Percentiles rank a stretch among this genome's conserved stretches.
phyloP scores from a whole-genome alignment of 2,888 invertebrate species.

The Pycnomerus fuliginosus region DNA sequence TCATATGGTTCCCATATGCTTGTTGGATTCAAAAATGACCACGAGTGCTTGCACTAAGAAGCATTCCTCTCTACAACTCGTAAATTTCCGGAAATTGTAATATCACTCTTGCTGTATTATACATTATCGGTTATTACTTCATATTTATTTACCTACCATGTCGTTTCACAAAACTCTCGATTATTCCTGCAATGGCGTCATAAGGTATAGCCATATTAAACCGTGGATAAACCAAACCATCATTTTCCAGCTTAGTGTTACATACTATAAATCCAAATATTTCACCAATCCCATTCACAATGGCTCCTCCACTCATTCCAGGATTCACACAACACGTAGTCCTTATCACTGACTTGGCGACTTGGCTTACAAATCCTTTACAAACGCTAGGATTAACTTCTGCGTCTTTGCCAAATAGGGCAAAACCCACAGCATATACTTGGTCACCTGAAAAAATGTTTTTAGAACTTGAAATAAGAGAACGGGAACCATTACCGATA shows the following conservation, averaged over 20 bases:
- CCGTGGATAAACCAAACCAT: constrained; percentile 59
- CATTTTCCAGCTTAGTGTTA: constrained; percentile 53
- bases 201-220: constrained; percentile 64
- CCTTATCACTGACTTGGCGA: constrained; percentile 59
- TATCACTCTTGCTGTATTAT: too few relatives aligned
- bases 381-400: constrained; percentile 57
- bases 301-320: constrained; percentile 65
- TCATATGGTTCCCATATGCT: too few relatives aligned
- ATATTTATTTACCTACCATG: too few relatives aligned
- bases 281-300: constrained; percentile 54
- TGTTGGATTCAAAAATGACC: too few relatives aligned
- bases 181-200: constrained; percentile 13
- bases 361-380: constrained; percentile 58
- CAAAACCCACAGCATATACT: constrained; percentile 61
- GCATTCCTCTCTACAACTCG: too few relatives aligned
- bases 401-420: constrained; percentile 56
- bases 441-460: constrained; percentile 54
- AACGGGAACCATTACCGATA: too few relatives aligned
- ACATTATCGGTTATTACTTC: too few relatives aligned
- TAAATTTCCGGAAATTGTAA: too few relatives aligned
- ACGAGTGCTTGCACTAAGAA: too few relatives aligned
- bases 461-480: too few relatives aligned
- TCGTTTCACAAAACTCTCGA: too few relatives aligned
- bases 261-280: constrained; percentile 62
- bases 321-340: constrained; percentile 65